Evolutionary conservation across 2,888 invertebrate genomes (phyloP).

Genomic region (Noctua janthe): DNA sequence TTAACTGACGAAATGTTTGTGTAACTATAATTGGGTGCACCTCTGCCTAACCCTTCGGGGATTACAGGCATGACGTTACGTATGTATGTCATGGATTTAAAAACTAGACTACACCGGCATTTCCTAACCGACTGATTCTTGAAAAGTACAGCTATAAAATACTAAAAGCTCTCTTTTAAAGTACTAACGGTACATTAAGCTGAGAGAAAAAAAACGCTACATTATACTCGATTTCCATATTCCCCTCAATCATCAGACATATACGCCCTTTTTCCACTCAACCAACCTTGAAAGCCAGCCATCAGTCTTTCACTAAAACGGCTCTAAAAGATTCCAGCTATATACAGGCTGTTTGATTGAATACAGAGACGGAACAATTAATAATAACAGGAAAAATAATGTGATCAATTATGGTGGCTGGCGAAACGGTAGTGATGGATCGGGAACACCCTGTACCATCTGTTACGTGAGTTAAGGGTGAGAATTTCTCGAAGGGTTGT

Average conservation of each 20-base stretch:
- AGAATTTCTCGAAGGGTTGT: constrained; percentile 44
- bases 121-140: too few species aligned
- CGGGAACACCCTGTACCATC: constrained; percentile 54
- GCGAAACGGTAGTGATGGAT: constrained; percentile 71
- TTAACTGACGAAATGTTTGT: too few species aligned
- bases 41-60: too few species aligned
- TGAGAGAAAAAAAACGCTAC: neutral
- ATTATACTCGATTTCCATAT: constrained; percentile 35
- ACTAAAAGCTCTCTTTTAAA: neutral
- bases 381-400: constrained; percentile 76
- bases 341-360: constrained; percentile 70
- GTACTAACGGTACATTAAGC: neutral
- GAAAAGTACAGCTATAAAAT: neutral
- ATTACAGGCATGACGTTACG: too few species aligned
- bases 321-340: constrained; percentile 58
- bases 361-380: constrained; percentile 72
- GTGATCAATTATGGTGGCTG: constrained; percentile 75
- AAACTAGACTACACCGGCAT: too few species aligned
- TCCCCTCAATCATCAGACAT: constrained; percentile 37
- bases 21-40: too few species aligned
- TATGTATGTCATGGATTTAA: too few species aligned
- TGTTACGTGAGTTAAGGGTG: constrained; percentile 36
- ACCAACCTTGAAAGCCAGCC: constrained; percentile 23
- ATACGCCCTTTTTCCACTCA: constrained; percentile 34
- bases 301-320: constrained; percentile 59